phyloP scores from a whole-genome alignment of 2,797 vertebrate species.

The Macropodus opercularis region DNA sequence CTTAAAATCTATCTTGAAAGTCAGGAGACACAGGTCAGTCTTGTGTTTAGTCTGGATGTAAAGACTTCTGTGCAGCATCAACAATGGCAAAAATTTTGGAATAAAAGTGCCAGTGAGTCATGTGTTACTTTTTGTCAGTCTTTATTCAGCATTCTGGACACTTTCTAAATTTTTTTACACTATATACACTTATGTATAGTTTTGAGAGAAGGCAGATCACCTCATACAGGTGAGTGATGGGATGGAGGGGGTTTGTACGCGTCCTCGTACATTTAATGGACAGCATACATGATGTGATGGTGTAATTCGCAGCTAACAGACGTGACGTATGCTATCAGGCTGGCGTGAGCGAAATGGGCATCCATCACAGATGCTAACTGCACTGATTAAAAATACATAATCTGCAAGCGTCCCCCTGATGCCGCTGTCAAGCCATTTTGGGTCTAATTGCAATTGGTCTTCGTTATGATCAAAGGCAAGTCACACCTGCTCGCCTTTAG shows the following conservation, averaged over 20 bases:
- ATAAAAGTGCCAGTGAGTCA: no score
- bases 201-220: no score
- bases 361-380: constrained; percentile 85
- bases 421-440: constrained; percentile 77
- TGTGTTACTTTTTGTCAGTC: no score
- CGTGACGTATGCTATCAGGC: constrained; percentile 63
- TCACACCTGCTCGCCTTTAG: constrained; percentile 85
- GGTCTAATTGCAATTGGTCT: constrained; percentile 85
- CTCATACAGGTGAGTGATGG: background rate
- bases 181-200: no score
- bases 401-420: constrained; percentile 81
- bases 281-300: constrained; percentile 44
- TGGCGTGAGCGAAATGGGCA: constrained; percentile 72
- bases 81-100: background rate
- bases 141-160: no score
- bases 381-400: constrained; percentile 88
- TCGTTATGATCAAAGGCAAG: constrained; percentile 84
- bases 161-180: no score
- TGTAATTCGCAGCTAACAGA: constrained; percentile 59
- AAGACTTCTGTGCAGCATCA: background rate
- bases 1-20: constrained; percentile 2
- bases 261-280: constrained; percentile 56
- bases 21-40: background rate
- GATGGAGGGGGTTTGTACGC: constrained; percentile 13
- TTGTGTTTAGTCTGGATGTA: no score